Percentiles rank a stretch among this genome's conserved stretches.
These are phyloP conservation scores for Penaeus japonicus DNA, from an alignment of 1,140 invertebrate genomes.

Conservation along the genomic window DNA sequence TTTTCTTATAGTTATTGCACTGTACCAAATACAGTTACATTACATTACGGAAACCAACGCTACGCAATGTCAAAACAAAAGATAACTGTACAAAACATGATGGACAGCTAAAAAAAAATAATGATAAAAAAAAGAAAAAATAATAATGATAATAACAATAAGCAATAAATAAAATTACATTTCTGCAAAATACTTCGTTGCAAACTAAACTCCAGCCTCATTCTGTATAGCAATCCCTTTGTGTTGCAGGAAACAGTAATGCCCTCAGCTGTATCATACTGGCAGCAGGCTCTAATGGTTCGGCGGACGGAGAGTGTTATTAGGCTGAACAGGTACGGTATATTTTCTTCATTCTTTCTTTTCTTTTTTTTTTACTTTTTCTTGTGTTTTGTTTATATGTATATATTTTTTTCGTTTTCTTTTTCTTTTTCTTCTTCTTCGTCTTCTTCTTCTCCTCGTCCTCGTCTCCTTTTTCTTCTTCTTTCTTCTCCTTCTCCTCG, in stretches of 20 bases:
- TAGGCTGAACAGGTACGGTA: conserved; percentile 81
- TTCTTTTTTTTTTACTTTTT: too few relatives aligned
- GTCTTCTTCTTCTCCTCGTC: background rate
- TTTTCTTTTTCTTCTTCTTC: background rate
- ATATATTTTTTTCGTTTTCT: background rate
- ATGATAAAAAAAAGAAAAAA: too few relatives aligned
- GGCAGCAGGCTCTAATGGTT: conserved; percentile 90
- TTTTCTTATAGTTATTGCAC: too few relatives aligned
- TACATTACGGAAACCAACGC: too few relatives aligned
- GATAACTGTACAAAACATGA: too few relatives aligned
- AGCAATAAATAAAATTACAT: too few relatives aligned
- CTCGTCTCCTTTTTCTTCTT: background rate
- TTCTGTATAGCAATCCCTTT: conserved; percentile 50
- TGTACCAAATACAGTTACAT: too few relatives aligned
- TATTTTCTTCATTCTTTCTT: background rate
- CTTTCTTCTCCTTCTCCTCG: background rate
- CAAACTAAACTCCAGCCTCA: too few relatives aligned
- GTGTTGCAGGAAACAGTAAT: conserved; percentile 84
- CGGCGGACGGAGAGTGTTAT: conserved; percentile 83
- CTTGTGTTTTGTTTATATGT: background rate
- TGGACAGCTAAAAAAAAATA: too few relatives aligned
- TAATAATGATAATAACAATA: too few relatives aligned
- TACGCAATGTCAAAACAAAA: too few relatives aligned
- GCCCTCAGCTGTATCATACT: conserved; percentile 89
- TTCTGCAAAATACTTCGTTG: too few relatives aligned